A percentile compares a stretch with the other conserved stretches of the same genome.
Conservation (phyloP, 64 coral and sea anemone species). For the Dendrophyllia cribrosa region DNA sequence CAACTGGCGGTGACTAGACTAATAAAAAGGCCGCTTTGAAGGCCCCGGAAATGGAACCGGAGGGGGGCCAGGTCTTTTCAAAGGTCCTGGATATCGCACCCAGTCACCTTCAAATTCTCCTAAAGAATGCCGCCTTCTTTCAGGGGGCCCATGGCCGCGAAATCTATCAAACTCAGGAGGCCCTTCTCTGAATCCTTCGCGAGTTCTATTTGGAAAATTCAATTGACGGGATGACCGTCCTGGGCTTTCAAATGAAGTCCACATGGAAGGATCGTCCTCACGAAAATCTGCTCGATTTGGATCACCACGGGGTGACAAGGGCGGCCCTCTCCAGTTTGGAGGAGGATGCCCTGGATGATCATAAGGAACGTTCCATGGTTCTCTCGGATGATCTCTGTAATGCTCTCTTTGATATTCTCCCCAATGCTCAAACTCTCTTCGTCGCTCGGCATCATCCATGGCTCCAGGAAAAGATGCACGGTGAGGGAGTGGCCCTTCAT, state of each 20-base stretch:
- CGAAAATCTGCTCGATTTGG: slow-evolving; percentile 60
- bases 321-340: slow-evolving; percentile 22
- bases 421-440: slow-evolving; percentile 42
- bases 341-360: slow-evolving; percentile 35
- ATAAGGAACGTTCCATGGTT: slow-evolving; percentile 20
- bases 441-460: slow-evolving; percentile 3
- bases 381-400: slow-evolving; percentile 25
- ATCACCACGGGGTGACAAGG: slow-evolving; percentile 30
- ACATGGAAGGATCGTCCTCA: slow-evolving; percentile 70
- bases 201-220: slow-evolving; percentile 36
- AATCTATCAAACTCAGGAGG: slow-evolving; percentile 23
- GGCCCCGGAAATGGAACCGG: slow-evolving; percentile 23
- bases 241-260: slow-evolving; percentile 74
- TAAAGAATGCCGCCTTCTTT: slow-evolving; percentile 25
- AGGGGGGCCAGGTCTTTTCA: slow-evolving; percentile 46
- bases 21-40: slow-evolving; percentile 31
- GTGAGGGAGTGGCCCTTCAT: background rate
- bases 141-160: slow-evolving; percentile 12
- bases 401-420: slow-evolving; percentile 41
- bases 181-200: slow-evolving; percentile 32
- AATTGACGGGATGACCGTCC: slow-evolving; percentile 46
- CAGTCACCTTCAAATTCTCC: slow-evolving; percentile 35
- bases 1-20: background rate
- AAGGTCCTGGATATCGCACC: slow-evolving; percentile 17
- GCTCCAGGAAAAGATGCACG: background rate